Evolutionary conservation across 1,140 invertebrate species (phyloP), one percentile per base, ranked within the genome.

Genomic region (Drosophila ananassae): DNA sequence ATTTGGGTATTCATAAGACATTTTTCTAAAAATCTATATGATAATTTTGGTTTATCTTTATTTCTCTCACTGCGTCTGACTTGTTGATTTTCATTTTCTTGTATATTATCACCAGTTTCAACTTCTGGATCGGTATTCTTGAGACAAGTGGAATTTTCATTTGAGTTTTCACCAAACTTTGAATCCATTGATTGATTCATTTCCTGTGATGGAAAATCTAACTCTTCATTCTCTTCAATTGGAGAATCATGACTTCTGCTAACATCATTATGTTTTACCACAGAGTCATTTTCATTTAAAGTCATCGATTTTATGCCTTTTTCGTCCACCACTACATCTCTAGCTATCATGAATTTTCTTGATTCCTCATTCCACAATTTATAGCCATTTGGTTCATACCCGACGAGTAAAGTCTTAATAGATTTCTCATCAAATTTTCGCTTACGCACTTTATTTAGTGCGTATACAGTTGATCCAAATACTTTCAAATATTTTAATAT

Each of bases 51-150:
- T 37, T 37, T 37, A 37, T n/a, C 34, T 37, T n/a, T 37, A 41
- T 82, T 53, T 47, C 75, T 72, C 59, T 77, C 71, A 89, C 78
- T 89, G 54, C 72, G 57, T 58, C 72, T 69, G 22, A 55, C 30
- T 17, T 54, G 13, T 8, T 52, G 25, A 21, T 34, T 30, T 63
- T 39, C 13, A 17, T 41, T 17, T 54, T 60, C 24, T 30, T 59
- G 46, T 64, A 53, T 8, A 21, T 50, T 54, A 57, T 52, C 51
- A 53, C 52, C 52, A 66, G 44, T 32, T 21, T 30, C 25, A 48
- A 22, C 52, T 9, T 32, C 50, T 66, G 30, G 37, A 59, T 62
- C 59, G 58, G 24, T 44, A 74, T 39, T 57, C 34, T 37, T 1
- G 12, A 37, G 47, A 55, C 9, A 6, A 50, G 21, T 30, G n/a